phyloP scores from a whole-genome alignment of 2,797 vertebrate species.

The Acanthornis magna region DNA sequence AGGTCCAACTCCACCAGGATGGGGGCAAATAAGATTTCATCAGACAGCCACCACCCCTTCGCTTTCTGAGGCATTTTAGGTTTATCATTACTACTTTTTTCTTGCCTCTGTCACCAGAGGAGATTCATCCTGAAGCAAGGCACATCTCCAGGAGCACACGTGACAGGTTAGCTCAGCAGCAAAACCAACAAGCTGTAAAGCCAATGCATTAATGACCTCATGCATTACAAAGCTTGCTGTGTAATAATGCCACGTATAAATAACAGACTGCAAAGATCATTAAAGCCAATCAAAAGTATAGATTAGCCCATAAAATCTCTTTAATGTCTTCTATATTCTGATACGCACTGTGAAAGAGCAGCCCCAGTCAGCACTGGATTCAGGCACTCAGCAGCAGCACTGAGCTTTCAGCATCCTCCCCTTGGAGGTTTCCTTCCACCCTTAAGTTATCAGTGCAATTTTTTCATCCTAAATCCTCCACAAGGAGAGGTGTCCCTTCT shows the following conservation, averaged over 20 bases:
- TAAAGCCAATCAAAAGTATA: slow-evolving; percentile 52
- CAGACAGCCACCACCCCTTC: neutral
- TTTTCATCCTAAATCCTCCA: neutral
- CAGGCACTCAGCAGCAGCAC: fast-evolving
- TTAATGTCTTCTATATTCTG: neutral
- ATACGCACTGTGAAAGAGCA: neutral
- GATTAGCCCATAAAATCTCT: slow-evolving; percentile 28
- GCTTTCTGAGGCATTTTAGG: neutral
- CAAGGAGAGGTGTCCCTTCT: neutral
- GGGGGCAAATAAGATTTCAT: neutral
- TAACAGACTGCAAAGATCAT: slow-evolving; percentile 39
- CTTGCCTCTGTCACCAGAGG: neutral
- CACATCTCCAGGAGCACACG: neutral
- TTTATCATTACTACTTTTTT: neutral
- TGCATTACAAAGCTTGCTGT: neutral
- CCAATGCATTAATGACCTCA: neutral
- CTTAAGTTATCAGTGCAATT: fast-evolving
- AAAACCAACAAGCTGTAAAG: slow-evolving; percentile 33
- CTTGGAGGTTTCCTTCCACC: neutral
- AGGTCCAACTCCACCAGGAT: neutral
- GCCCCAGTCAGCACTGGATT: neutral
- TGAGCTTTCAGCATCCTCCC: neutral
- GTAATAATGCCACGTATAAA: neutral
- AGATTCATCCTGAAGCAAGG: neutral
- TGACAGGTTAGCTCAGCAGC: neutral